Evolutionary conservation across 2,797 vertebrate genomes (phyloP), one percentile per base, ranked within the genome.

Genomic region (Fistularia tabacaria): DNA sequence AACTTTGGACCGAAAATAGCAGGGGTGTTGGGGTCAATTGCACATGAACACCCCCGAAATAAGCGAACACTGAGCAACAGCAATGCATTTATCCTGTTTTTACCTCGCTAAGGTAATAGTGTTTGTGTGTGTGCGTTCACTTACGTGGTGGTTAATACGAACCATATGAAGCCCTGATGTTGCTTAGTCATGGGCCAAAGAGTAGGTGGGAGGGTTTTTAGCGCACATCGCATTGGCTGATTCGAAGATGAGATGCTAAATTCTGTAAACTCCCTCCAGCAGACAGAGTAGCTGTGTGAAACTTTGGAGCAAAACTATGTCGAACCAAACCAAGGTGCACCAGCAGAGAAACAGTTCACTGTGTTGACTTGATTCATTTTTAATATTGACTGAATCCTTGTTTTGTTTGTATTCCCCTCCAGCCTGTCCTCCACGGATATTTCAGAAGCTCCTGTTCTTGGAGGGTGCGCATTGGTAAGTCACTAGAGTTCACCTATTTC

Each of bases 361-460:
- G 10, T 46, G 8, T 51, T 6, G 0, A 36, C 38, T 6, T 2
- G 7, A n/a, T 36, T 57, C 3, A 36, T 0, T n/a, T 46, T 11
- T 12, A 58, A 9, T 77, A 0, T 69, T 5, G 1, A 1, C 25
- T 57, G 61, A 49, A 38, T 0, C 37, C 36, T 44, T 58, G 12
- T 55, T 81, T 45, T 84, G 44, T 61, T 61, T 50, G 71, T 75
- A 13, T 76, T 6, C n/a, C 12, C 36, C 48, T 56, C 42, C 7
- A 99, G 97, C 94, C 96, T 0, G 65, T 98, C 64, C 94, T 99
- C 64, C 92, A 98, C 64, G 92, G 94, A 74, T 99, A 98, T 83
- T 99, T 94, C 88, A 93, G 95, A 88, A 99, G 97, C 64, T 99
- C 97, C 66, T 99, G 97, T 70, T 92, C 96, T 10, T 99, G 97